Evolutionary conservation across 2,113 vertebrate species (phyloP).

Genomic region (Microcebus lehilahytsara): DNA sequence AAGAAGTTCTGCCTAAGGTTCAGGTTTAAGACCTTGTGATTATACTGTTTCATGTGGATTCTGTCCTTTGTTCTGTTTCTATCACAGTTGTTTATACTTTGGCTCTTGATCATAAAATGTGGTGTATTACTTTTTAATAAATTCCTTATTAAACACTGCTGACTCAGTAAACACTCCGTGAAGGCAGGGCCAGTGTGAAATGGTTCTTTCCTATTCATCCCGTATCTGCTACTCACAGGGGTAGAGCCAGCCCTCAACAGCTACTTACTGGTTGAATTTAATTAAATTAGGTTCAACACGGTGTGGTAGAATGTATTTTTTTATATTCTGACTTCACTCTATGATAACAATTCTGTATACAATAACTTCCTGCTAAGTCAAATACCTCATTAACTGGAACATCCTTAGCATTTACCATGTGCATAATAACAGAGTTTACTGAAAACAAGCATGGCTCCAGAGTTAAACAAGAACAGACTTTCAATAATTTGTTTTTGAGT

Average conservation of each 20-base stretch:
- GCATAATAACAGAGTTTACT: background rate
- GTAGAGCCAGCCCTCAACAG: background rate
- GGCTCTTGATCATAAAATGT: background rate
- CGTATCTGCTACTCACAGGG: fast-evolving
- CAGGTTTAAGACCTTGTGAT: background rate
- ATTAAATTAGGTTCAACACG: background rate
- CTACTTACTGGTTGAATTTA: background rate
- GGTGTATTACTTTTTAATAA: background rate
- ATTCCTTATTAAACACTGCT: background rate
- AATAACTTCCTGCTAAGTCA: background rate
- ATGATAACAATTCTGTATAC: background rate
- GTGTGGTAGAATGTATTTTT: background rate
- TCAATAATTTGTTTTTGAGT: constrained; percentile 6
- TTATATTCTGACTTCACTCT: constrained; percentile 1
- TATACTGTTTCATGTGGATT: background rate
- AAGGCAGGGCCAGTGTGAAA: background rate
- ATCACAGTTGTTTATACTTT: background rate
- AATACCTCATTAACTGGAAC: background rate
- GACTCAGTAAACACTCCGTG: background rate
- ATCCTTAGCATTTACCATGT: background rate
- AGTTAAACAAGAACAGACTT: background rate
- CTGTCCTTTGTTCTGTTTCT: background rate
- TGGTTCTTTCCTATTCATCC: background rate
- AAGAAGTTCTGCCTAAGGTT: background rate
- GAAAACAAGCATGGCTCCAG: background rate